A percentile compares a stretch with the other conserved stretches of the same genome.
These are phyloP conservation scores for Anthopleura sola DNA, from an alignment of 64 coral and sea anemone genomes.

Conservation along the genomic window DNA sequence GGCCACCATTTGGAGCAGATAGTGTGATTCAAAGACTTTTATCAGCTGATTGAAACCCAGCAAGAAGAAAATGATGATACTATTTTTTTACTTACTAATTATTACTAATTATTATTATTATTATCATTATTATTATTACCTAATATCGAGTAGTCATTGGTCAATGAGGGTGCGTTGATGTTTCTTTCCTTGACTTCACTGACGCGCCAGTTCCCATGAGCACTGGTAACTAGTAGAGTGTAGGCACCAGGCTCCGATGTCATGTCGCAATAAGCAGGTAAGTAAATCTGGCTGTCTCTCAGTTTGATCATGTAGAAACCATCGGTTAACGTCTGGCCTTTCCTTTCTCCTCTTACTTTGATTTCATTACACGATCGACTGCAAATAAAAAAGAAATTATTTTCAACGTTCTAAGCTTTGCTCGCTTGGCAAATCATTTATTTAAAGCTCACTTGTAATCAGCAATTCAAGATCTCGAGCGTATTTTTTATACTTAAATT, in stretches of 20 bases:
- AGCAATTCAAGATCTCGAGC: too few relatives aligned
- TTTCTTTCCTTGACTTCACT: conserved; percentile 36
- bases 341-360: conserved; percentile 35
- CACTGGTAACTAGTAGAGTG: conserved; percentile 62
- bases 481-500: too few relatives aligned
- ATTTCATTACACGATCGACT: conserved; percentile 44
- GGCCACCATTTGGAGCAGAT: too few relatives aligned
- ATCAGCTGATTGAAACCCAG: too few relatives aligned
- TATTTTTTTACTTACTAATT: too few relatives aligned
- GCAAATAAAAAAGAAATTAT: too few relatives aligned
- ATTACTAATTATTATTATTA: too few relatives aligned
- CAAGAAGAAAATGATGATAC: too few relatives aligned
- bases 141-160: conserved; percentile 52
- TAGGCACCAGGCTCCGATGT: conserved; percentile 52
- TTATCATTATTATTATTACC: background rate
- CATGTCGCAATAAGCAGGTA: conserved; percentile 57
- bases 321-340: conserved; percentile 19
- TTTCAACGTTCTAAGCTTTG: too few relatives aligned
- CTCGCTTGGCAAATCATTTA: too few relatives aligned
- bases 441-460: too few relatives aligned
- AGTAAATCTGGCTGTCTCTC: conserved; percentile 14
- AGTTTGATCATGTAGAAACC: conserved; percentile 50
- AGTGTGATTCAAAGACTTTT: too few relatives aligned
- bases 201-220: conserved; percentile 40
- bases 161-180: conserved; percentile 31